Conservation (phyloP, 2,797 vertebrate genomes). For the Myotis vivesi region DNA sequence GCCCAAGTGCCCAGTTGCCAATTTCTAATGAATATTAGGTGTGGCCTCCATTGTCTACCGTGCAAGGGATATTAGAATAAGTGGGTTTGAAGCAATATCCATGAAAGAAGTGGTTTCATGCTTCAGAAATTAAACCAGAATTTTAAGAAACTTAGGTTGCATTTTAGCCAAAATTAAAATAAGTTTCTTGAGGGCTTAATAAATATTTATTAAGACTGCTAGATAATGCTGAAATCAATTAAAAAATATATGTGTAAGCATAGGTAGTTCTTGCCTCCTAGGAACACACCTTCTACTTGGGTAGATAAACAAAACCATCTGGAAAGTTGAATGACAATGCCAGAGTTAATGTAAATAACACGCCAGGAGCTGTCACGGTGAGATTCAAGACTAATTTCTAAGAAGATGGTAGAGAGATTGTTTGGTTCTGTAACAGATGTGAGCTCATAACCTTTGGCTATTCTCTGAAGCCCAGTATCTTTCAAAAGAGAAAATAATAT, state of each 20-base stretch:
- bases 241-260: neutral
- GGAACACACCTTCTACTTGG: neutral
- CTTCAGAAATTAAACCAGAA: constrained; percentile 18
- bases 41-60: neutral
- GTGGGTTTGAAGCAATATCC: neutral
- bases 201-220: constrained; percentile 57
- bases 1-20: neutral
- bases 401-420: neutral
- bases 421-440: neutral
- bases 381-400: constrained; percentile 8
- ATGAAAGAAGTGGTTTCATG: neutral
- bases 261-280: neutral
- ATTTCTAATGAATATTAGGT: constrained; percentile 29
- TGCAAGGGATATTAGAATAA: neutral
- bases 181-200: constrained; percentile 41
- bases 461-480: constrained; percentile 25
- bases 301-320: constrained; percentile 41
- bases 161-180: constrained; percentile 53
- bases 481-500: constrained; percentile 28
- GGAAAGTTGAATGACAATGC: neutral
- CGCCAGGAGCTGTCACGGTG: neutral
- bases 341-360: constrained; percentile 23
- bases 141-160: constrained; percentile 30
- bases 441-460: neutral
- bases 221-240: constrained; percentile 39